A percentile compares a stretch with the other conserved stretches of the same genome.
Conservation (phyloP, 1,140 invertebrate genomes). For the Dendrolimus punctatus region DNA sequence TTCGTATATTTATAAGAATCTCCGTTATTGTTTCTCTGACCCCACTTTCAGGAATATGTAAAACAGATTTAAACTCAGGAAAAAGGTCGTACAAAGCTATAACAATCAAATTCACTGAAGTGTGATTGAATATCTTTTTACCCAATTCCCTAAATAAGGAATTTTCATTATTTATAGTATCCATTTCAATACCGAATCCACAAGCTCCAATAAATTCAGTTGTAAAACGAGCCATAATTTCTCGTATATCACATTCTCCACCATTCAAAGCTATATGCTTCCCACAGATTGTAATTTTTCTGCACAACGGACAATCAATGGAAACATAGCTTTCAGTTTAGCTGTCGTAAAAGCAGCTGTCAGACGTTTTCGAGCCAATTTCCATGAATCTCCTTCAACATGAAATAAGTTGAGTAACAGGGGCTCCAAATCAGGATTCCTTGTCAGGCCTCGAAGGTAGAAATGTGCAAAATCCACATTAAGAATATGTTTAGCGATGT, state of each 20-base stretch:
- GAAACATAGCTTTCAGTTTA: slow-evolving; percentile 74
- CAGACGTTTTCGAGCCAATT: slow-evolving; percentile 70
- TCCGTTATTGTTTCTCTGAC: slow-evolving; percentile 19
- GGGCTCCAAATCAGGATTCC: slow-evolving; percentile 51
- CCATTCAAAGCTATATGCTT: slow-evolving; percentile 19
- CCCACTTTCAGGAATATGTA: no score
- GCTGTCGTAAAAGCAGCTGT: slow-evolving; percentile 74
- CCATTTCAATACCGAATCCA: slow-evolving; percentile 68
- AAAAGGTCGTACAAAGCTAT: no score
- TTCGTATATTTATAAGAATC: slow-evolving; percentile 39
- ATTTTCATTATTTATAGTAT: slow-evolving; percentile 57
- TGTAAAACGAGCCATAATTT: slow-evolving; percentile 52
- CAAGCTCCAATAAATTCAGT: slow-evolving; percentile 68
- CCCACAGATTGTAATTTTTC: slow-evolving; percentile 46
- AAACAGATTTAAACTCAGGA: no score
- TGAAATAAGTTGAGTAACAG: slow-evolving; percentile 51
- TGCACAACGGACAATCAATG: slow-evolving; percentile 53
- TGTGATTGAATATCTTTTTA: slow-evolving; percentile 1
- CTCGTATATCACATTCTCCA: slow-evolving; percentile 30
- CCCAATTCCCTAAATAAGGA: slow-evolving; percentile 64
- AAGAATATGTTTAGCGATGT: slow-evolving; percentile 29
- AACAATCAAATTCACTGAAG: no score
- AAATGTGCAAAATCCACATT: slow-evolving; percentile 37
- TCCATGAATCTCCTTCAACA: slow-evolving; percentile 69
- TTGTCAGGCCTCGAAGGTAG: slow-evolving; percentile 29